These are phyloP conservation scores for Alloplasta piceator DNA, from an alignment of 2,888 invertebrate species.

Conservation along the genomic window DNA sequence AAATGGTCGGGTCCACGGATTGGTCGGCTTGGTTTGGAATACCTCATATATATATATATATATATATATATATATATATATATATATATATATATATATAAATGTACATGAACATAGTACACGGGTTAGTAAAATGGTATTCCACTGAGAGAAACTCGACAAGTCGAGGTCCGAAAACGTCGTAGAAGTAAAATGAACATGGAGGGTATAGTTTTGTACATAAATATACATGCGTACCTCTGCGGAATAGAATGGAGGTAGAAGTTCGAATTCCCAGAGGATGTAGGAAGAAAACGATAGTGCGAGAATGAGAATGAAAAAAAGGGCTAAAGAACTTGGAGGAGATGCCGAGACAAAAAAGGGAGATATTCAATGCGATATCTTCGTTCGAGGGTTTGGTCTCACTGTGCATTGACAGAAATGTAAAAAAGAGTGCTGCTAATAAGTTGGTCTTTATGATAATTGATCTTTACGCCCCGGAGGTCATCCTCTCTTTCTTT, in stretches of 20 bases:
- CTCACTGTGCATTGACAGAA: not conserved
- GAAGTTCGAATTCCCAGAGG: slow-evolving; percentile 4
- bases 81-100: too few relatives aligned
- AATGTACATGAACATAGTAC: not conserved
- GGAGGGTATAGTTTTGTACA: not conserved
- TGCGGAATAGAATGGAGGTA: slow-evolving; percentile 20
- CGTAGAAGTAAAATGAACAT: slow-evolving; percentile 1
- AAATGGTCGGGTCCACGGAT: too few relatives aligned
- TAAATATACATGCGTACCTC: not conserved
- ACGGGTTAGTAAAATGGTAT: slow-evolving; percentile 17
- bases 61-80: not conserved
- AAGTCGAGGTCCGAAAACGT: slow-evolving; percentile 9
- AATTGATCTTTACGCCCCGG: too few relatives aligned
- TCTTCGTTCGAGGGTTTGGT: slow-evolving; percentile 20
- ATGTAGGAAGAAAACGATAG: slow-evolving; percentile 2
- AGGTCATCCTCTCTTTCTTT: too few relatives aligned
- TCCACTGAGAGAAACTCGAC: slow-evolving; percentile 1
- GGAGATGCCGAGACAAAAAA: slow-evolving; percentile 14
- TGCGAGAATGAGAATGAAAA: not conserved
- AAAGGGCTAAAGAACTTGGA: not conserved
- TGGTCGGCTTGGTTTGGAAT: too few relatives aligned
- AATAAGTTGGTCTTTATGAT: too few relatives aligned
- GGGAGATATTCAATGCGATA: slow-evolving; percentile 9
- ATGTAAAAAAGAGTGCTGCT: not conserved
- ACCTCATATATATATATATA: not conserved